A percentile compares a stretch with the other conserved stretches of the same genome.
These are phyloP conservation scores for Parnassius glacialis DNA, from an alignment of 2,888 invertebrate species.

Conservation along the genomic window DNA sequence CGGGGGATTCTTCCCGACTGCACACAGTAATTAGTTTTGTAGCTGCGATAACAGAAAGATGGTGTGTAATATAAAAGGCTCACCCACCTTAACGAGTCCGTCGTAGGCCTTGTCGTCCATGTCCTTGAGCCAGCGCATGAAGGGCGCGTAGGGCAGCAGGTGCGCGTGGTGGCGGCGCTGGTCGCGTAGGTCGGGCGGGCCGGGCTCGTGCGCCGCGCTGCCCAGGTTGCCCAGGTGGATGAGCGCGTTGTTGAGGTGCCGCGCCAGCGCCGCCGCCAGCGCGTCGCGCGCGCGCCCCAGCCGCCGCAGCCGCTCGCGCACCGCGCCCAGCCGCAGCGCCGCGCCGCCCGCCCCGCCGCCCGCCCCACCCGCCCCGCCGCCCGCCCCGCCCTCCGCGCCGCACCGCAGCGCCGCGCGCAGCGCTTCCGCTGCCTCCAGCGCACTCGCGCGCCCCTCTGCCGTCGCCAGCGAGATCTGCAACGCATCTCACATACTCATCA, in stretches of 20 bases:
- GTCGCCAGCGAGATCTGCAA: slow-evolving; percentile 46
- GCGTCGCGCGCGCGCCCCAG: slow-evolving; percentile 55
- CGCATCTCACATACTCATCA: not conserved
- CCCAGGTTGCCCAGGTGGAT: slow-evolving; percentile 94
- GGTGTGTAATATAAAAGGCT: too few species aligned
- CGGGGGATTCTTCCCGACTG: too few species aligned
- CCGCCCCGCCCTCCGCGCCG: slow-evolving; percentile 42
- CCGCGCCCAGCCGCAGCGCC: slow-evolving; percentile 49
- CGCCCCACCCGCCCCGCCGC: slow-evolving; percentile 38
- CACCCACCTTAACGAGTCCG: slow-evolving; percentile 84
- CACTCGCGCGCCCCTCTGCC: slow-evolving; percentile 55
- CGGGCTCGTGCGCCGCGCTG: slow-evolving; percentile 69
- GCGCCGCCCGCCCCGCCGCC: slow-evolving; percentile 38
- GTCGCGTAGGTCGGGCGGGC: slow-evolving; percentile 51
- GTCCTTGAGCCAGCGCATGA: slow-evolving; percentile 95
- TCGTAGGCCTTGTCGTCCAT: slow-evolving; percentile 92
- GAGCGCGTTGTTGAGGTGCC: slow-evolving; percentile 96
- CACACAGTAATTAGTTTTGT: too few species aligned
- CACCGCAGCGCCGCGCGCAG: slow-evolving; percentile 41
- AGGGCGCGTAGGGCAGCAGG: slow-evolving; percentile 91
- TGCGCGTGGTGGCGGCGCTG: slow-evolving; percentile 92
- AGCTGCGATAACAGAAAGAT: too few species aligned
- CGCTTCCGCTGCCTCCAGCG: slow-evolving; percentile 45
- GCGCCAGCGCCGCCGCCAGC: slow-evolving; percentile 86
- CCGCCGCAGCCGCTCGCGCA: slow-evolving; percentile 56